Percentiles rank a stretch among this genome's conserved stretches.
These are phyloP conservation scores for Xylota sylvarum DNA, from an alignment of 2,888 invertebrate genomes.

Conservation along the genomic window DNA sequence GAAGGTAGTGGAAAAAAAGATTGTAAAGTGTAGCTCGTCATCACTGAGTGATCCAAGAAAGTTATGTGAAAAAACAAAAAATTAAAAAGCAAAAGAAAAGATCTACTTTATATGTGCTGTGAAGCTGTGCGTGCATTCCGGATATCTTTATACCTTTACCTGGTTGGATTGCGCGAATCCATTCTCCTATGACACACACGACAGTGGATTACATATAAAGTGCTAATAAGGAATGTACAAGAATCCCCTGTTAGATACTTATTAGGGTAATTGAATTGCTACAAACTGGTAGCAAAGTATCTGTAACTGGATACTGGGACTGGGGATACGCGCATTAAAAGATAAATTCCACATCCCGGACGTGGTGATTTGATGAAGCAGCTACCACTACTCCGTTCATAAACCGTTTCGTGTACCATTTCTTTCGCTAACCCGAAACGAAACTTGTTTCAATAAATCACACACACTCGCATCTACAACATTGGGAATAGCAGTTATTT, in stretches of 20 bases:
- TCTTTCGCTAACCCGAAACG: slow-evolving; percentile 31
- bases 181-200: slow-evolving; percentile 33
- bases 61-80: slow-evolving; percentile 52
- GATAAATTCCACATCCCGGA: slow-evolving; percentile 43
- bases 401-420: slow-evolving; percentile 63
- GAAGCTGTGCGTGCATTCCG: slow-evolving; percentile 65
- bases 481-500: slow-evolving; percentile 65
- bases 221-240: slow-evolving; percentile 46
- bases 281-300: slow-evolving; percentile 47
- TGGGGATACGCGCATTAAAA: slow-evolving; percentile 38
- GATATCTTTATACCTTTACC: slow-evolving; percentile 52
- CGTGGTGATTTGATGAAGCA: slow-evolving; percentile 27
- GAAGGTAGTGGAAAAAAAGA: slow-evolving; percentile 52
- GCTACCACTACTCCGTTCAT: slow-evolving; percentile 9
- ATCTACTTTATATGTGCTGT: slow-evolving; percentile 33
- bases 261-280: slow-evolving; percentile 34
- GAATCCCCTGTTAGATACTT: neutral
- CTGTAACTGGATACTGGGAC: slow-evolving; percentile 47
- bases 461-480: neutral
- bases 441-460: slow-evolving; percentile 58
- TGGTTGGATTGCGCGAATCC: slow-evolving; percentile 60
- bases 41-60: slow-evolving; percentile 71
- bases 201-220: slow-evolving; percentile 35
- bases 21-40: slow-evolving; percentile 62
- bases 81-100: slow-evolving; percentile 40